Evolutionary conservation across 2,113 vertebrate genomes (phyloP).

Genomic region (Hyperopisus bebe): DNA sequence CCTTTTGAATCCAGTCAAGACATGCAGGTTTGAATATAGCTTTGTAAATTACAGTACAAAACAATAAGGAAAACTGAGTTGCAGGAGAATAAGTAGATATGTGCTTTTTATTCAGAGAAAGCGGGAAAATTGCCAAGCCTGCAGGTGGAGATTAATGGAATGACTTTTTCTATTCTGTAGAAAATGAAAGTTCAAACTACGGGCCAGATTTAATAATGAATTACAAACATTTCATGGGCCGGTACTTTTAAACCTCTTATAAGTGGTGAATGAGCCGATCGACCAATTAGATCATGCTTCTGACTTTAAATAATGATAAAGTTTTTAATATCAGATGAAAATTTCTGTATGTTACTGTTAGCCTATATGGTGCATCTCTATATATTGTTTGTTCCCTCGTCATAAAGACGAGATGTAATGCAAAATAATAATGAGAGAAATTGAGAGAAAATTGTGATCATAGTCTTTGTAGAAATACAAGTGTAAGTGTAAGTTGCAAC

Average conservation of each 20-base stretch:
- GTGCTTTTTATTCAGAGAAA: neutral
- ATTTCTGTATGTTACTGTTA: neutral
- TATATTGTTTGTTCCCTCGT: neutral
- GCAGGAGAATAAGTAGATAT: neutral
- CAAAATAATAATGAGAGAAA: neutral
- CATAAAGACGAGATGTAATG: neutral
- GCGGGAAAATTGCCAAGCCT: neutral
- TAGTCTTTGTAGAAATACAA: neutral
- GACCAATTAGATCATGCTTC: neutral
- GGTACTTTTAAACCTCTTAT: neutral
- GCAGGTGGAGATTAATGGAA: neutral
- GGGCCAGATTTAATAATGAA: no score
- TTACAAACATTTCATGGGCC: no score
- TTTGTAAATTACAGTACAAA: neutral
- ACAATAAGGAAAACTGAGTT: neutral
- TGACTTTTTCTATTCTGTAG: neutral
- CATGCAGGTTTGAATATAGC: neutral
- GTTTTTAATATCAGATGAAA: neutral
- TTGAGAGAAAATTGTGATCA: no score
- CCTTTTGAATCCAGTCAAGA: neutral
- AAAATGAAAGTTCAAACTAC: neutral
- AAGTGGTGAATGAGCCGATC: neutral
- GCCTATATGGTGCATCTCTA: neutral
- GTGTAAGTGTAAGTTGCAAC: neutral
- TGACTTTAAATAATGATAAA: neutral